phyloP scores from a whole-genome alignment of 2,113 vertebrate genomes.

The Piaya cayana region DNA sequence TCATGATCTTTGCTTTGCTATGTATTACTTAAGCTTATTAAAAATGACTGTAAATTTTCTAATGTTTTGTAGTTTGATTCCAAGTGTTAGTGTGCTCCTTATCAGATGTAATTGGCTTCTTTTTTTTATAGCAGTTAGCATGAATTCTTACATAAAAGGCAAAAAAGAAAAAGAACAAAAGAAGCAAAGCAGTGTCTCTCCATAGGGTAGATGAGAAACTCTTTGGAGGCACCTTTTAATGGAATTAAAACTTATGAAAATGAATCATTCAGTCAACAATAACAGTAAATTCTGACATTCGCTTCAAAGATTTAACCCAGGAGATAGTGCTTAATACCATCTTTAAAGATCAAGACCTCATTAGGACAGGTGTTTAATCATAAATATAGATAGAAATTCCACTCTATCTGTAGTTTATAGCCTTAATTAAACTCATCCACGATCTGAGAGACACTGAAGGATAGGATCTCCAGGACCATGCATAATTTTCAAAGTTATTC shows the following conservation, averaged over 20 bases:
- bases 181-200: not conserved
- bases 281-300: not conserved
- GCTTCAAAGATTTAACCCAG: not conserved
- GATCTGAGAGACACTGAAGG: not conserved
- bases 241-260: not conserved
- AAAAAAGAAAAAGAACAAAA: not conserved
- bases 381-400: not conserved
- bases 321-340: not conserved
- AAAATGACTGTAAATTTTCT: not conserved
- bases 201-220: not conserved
- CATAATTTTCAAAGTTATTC: not conserved
- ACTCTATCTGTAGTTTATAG: not conserved
- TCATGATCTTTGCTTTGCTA: not conserved
- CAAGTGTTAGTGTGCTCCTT: rapidly evolving
- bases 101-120: not conserved
- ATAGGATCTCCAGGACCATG: not conserved
- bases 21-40: not conserved
- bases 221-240: not conserved
- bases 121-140: not conserved
- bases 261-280: not conserved
- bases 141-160: not conserved
- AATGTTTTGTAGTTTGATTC: not conserved
- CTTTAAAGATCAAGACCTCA: not conserved
- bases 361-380: not conserved
- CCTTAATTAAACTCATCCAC: not conserved